Evolutionary conservation across 2,888 invertebrate species (phyloP), one percentile per base, ranked within the genome.

Genomic region (Macropis europaea): DNA sequence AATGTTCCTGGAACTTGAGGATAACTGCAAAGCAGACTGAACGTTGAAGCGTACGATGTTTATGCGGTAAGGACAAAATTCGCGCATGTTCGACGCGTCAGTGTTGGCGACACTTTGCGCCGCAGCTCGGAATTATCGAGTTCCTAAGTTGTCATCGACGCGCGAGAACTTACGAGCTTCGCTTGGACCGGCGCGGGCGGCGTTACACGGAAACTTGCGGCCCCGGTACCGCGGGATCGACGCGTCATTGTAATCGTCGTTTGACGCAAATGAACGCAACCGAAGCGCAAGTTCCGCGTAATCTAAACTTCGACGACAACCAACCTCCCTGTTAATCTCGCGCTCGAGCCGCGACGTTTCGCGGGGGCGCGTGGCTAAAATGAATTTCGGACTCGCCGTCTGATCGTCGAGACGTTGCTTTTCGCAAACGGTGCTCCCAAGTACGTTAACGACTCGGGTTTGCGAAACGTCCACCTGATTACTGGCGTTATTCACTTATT

Each of bases 221-320:
- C 15, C 11, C 19, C 60, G 67, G 57, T 64, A 50, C 32, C 24
- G 17, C 26, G 28, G n/a, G 43, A 66, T 68, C 68, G 45, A 15
- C 26, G 40, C 28, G 48, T 63, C 50, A 64, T 72, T 61, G 48
- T 72, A 66, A 66, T 73, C 54, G 73, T 47, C 56, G 54, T 30
- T 19, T 43, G 59, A 40, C 38, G 32, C 59, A 38, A 73, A 73
- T 72, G 64, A 72, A 72, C 60, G 56, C 36, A 60, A 48, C 64
- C 60, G 52, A 26, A 3, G 73, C 38, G 53, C 45, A 50, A 53
- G 52, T 73, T 72, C 52, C 48, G 54, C 53, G 67, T 57, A 73
- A 73, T 67, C 73, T 52, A 67, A 73, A 73, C 57, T 73, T 73
- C 26, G 57, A 22, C 61, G 73, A 59, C 73, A 72, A 73, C 57